phyloP scores from a whole-genome alignment of 2,797 vertebrate species.

The Cynodonichthys magdalenae region DNA sequence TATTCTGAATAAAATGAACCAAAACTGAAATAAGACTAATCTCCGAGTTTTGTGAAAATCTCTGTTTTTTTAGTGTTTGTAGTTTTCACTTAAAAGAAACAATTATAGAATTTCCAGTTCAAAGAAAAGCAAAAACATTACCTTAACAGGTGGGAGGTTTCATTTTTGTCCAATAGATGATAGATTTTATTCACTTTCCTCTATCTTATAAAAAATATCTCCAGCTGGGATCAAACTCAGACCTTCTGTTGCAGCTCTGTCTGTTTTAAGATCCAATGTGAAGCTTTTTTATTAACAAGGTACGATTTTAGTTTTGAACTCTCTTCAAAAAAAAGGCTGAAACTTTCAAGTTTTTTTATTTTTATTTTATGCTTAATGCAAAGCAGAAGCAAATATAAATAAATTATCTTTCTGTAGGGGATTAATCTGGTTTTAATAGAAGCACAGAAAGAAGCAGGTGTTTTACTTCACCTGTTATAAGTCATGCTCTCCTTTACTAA shows the following conservation, averaged over 20 bases:
- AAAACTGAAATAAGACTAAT: no score
- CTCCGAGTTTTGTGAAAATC: no score
- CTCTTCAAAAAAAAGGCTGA: background rate
- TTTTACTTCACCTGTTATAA: no score
- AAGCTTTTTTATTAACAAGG: constrained; percentile 27
- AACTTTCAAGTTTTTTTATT: background rate
- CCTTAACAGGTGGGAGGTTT: constrained; percentile 15
- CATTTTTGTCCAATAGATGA: background rate
- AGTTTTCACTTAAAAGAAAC: constrained; percentile 10
- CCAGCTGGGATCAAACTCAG: constrained; percentile 49
- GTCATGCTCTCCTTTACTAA: no score
- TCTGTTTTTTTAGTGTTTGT: no score
- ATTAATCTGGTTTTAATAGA: no score
- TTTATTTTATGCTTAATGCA: background rate
- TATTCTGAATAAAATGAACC: no score
- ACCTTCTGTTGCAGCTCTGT: constrained; percentile 12
- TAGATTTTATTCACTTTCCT: no score
- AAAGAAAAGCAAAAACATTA: background rate
- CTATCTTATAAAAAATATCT: constrained; percentile 51
- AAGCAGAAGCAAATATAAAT: background rate
- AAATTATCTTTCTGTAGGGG: fast-evolving
- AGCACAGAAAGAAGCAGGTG: no score
- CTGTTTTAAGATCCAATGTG: constrained; percentile 13
- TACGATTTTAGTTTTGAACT: constrained; percentile 7
- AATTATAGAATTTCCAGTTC: background rate